These are phyloP conservation scores for Acanthurus tractus DNA, from an alignment of 2,797 vertebrate species.

Conservation along the genomic window DNA sequence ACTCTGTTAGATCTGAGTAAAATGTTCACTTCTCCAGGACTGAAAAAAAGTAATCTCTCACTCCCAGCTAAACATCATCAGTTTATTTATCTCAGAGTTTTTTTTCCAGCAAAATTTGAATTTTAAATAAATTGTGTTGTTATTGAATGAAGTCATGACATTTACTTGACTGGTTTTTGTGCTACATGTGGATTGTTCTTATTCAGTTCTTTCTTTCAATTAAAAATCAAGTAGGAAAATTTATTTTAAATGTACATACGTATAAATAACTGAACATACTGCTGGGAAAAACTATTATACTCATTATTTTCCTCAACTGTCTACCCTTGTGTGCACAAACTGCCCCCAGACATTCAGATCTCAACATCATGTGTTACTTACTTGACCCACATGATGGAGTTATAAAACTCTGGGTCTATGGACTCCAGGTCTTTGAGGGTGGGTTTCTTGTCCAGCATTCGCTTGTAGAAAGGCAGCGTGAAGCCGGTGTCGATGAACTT, in stretches of 20 bases:
- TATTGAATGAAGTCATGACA: neutral
- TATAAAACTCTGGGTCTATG: conserved; percentile 97
- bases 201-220: no score
- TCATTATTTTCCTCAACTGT: neutral
- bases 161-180: neutral
- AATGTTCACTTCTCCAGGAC: neutral
- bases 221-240: no score
- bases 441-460: conserved; percentile 97
- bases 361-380: conserved; percentile 78
- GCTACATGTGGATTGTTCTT: no score
- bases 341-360: neutral
- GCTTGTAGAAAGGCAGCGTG: conserved; percentile 97
- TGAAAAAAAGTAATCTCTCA: neutral
- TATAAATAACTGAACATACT: no score
- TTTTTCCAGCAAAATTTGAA: no score
- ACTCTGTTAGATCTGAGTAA: neutral
- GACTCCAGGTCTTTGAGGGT: conserved; percentile 98
- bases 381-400: conserved; percentile 99
- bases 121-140: no score
- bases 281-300: neutral
- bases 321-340: neutral
- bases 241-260: no score
- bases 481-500: conserved; percentile 99
- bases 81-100: neutral
- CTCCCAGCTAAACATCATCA: neutral